These are phyloP conservation scores for Phaethon lepturus DNA, from an alignment of 2,113 vertebrate species.

Conservation along the genomic window DNA sequence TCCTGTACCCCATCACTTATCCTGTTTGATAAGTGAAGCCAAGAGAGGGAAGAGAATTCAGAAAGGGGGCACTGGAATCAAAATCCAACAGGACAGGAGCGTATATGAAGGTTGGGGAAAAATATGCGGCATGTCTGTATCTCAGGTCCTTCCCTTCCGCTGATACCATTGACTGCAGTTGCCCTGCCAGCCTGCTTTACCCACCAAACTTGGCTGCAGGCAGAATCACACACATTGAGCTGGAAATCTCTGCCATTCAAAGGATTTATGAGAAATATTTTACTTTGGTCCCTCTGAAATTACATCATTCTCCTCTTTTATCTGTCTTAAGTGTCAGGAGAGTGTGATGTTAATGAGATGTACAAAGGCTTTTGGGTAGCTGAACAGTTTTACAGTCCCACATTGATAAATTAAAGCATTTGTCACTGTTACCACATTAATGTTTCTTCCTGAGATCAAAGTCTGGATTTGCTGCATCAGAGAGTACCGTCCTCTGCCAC, in stretches of 20 bases:
- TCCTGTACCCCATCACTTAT: neutral
- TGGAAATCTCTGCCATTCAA: neutral
- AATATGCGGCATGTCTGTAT: fast-evolving
- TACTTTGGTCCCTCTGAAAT: conserved; percentile 28
- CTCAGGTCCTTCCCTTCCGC: neutral
- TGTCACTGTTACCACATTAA: conserved; percentile 25
- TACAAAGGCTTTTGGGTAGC: conserved; percentile 34
- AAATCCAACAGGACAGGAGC: neutral
- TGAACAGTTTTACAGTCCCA: conserved; percentile 41
- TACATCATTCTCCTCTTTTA: conserved; percentile 22
- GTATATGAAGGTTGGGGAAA: neutral
- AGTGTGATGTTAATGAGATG: conserved; percentile 33
- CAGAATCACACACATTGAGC: neutral
- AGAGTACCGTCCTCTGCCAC: neutral
- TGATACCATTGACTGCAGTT: neutral
- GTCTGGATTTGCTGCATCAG: conserved; percentile 1
- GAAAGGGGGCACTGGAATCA: neutral
- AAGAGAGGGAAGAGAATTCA: neutral
- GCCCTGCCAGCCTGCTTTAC: neutral
- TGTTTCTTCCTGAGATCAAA: conserved; percentile 44
- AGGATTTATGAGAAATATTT: conserved; percentile 25
- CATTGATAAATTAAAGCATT: conserved; percentile 47
- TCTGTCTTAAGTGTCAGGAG: neutral
- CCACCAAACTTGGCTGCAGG: neutral
- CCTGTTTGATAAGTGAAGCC: neutral